Evolutionary conservation across 2,113 vertebrate genomes (phyloP), one percentile per base, ranked within the genome.

Genomic region (Pongo pygmaeus): DNA sequence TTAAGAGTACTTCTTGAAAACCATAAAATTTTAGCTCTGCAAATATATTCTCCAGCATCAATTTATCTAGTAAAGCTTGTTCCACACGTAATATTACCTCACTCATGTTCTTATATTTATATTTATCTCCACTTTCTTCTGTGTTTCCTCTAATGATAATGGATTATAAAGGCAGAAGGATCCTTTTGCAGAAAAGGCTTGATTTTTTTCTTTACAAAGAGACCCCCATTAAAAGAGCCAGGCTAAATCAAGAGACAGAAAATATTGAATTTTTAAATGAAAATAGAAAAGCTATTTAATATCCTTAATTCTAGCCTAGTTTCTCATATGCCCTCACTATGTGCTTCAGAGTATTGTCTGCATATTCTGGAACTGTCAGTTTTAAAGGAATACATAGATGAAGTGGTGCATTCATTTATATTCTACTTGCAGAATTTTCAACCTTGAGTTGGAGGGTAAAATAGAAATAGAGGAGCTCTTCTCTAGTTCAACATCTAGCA

Each of bases 1-100:
- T 89, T 46, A 69, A 48, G 91, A 91, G 35, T 48, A 6, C 69
- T 59, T 77, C 78, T 59, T 30, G 40, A 59, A 92, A 69, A 50
- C 48, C 67, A 7, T 59, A 27, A 35, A 8, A 59, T 1, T 67
- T 69, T 22, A 94, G 32, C 9, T 59, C 32, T 87, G 38, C 77
- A 35, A 32, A 59, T 52, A 27, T 11, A 18, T 75, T 69, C 89
- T 88, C 46, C 20, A 17, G 8, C 35, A 13, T 27, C 20, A 17
- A 5, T 96, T 10, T 83, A 4, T 50, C 32, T 35, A 59, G 50
- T 32, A 25, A 83, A n/a, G 35, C 27, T 38, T 23, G 38, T 43
- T 64, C n/a, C 25, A 7, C 46, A 5, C 18, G 67, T 84, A 23
- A 64, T 9, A 7, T 38, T 10, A 3, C 10, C 23, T 75, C 18